Conservation (phyloP, 2,888 invertebrate genomes). For the Philaethria dido region DNA sequence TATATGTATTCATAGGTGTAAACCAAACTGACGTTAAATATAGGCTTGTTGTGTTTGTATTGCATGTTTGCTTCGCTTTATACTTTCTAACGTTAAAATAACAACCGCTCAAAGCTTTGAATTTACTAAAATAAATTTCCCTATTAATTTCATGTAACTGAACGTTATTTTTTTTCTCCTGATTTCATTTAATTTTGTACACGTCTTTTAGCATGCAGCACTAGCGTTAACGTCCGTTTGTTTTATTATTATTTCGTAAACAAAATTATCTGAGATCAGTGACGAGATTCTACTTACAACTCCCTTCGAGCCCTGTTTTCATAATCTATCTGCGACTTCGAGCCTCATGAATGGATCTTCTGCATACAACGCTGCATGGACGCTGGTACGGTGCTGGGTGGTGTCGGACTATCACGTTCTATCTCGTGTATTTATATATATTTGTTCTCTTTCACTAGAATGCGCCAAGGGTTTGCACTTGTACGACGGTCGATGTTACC, state of each 20-base stretch:
- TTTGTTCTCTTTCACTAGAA: constrained; percentile 85
- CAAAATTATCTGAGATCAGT: constrained; percentile 82
- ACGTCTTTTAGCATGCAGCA: constrained; percentile 62
- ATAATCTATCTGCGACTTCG: constrained; percentile 58
- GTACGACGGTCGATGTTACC: constrained; percentile 84
- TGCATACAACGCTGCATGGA: constrained; percentile 78
- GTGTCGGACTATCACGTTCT: constrained; percentile 64
- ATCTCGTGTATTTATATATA: constrained; percentile 64
- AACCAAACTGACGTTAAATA: constrained; percentile 47
- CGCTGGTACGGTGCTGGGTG: constrained; percentile 74
- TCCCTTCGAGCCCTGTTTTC: constrained; percentile 51
- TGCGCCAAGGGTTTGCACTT: constrained; percentile 86
- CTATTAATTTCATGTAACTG: constrained; percentile 57
- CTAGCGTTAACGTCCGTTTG: constrained; percentile 54
- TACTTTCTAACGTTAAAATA: constrained; percentile 43
- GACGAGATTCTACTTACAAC: constrained; percentile 74
- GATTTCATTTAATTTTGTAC: constrained; percentile 82
- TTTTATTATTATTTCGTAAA: constrained; percentile 51
- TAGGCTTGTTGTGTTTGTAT: constrained; percentile 47
- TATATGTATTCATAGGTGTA: constrained; percentile 27
- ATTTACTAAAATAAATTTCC: constrained; percentile 29
- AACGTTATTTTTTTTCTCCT: constrained; percentile 67
- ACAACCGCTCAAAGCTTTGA: constrained; percentile 38
- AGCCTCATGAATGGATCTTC: constrained; percentile 61
- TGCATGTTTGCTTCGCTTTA: constrained; percentile 50